These are phyloP conservation scores for Enteromius mattozi DNA, from an alignment of 2,797 vertebrate species.

Conservation along the genomic window DNA sequence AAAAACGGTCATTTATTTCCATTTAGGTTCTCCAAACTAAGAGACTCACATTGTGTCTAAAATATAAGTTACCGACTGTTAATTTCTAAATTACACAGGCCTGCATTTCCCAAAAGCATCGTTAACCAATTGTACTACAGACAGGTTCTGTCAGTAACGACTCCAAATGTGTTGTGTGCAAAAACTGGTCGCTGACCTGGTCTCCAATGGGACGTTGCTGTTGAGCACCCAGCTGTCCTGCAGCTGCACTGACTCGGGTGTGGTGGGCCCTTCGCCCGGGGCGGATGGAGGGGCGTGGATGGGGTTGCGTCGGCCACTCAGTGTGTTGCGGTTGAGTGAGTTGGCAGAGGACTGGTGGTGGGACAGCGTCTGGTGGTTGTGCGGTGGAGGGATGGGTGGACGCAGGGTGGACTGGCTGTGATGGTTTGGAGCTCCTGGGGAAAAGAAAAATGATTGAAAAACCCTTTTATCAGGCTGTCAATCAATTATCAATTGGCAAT, in stretches of 20 bases:
- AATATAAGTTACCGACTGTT: background rate
- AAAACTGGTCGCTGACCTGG: slow-evolving; percentile 74
- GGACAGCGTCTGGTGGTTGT: slow-evolving; percentile 94
- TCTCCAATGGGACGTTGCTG: slow-evolving; percentile 88
- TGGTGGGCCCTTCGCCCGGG: slow-evolving; percentile 92
- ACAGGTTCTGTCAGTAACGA: background rate
- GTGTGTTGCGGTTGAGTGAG: slow-evolving; percentile 96
- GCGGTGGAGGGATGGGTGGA: slow-evolving; percentile 93
- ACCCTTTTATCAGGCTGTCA: slow-evolving; percentile 32
- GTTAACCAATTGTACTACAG: background rate
- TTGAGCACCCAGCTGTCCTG: slow-evolving; percentile 92
- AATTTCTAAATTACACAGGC: background rate
- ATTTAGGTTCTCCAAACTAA: background rate
- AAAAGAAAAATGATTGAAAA: slow-evolving; percentile 49
- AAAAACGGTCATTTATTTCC: slow-evolving; percentile 18
- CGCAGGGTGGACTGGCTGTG: slow-evolving; percentile 95
- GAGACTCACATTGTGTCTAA: background rate
- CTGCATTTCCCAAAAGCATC: background rate
- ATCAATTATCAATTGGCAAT: slow-evolving; percentile 34
- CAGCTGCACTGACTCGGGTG: slow-evolving; percentile 93
- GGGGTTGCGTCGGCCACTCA: slow-evolving; percentile 92
- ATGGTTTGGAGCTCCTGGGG: slow-evolving; percentile 90
- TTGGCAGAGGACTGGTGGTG: slow-evolving; percentile 95
- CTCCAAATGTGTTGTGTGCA: background rate
- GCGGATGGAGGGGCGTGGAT: slow-evolving; percentile 87